Conservation (phyloP, 2,113 vertebrate genomes). For the Scomber scombrus region DNA sequence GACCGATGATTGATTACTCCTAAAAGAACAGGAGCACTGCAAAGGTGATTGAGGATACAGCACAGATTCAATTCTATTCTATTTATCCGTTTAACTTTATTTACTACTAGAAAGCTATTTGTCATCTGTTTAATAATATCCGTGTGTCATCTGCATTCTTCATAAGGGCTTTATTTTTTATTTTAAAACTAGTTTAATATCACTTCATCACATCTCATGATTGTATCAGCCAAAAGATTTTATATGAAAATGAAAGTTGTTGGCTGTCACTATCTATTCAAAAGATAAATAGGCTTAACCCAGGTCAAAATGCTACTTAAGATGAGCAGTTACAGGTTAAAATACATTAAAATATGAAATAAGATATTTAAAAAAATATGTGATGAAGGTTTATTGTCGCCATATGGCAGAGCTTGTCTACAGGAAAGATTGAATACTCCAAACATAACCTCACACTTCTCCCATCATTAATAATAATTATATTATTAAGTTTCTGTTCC, state of each 20-base stretch:
- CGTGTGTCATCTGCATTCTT: background rate
- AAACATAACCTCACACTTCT: constrained; percentile 1
- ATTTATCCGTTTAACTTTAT: background rate
- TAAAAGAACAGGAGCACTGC: background rate
- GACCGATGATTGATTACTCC: no score
- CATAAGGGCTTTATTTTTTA: background rate
- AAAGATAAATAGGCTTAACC: background rate
- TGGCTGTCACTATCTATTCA: background rate
- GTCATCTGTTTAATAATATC: background rate
- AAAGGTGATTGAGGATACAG: background rate
- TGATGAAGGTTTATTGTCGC: background rate
- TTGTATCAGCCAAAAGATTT: background rate
- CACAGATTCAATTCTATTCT: background rate
- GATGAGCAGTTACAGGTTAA: no score
- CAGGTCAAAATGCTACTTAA: background rate
- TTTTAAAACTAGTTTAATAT: background rate
- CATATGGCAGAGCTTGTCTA: background rate
- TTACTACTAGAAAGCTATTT: background rate
- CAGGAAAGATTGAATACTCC: background rate
- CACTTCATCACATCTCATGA: background rate
- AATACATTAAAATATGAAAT: background rate
- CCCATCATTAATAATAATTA: constrained; percentile 28
- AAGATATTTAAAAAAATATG: background rate
- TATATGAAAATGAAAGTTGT: background rate
- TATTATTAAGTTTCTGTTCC: background rate